A percentile compares a stretch with the other conserved stretches of the same genome.
These are phyloP conservation scores for Mythimna loreyi DNA, from an alignment of 2,888 invertebrate genomes.

Conservation along the genomic window DNA sequence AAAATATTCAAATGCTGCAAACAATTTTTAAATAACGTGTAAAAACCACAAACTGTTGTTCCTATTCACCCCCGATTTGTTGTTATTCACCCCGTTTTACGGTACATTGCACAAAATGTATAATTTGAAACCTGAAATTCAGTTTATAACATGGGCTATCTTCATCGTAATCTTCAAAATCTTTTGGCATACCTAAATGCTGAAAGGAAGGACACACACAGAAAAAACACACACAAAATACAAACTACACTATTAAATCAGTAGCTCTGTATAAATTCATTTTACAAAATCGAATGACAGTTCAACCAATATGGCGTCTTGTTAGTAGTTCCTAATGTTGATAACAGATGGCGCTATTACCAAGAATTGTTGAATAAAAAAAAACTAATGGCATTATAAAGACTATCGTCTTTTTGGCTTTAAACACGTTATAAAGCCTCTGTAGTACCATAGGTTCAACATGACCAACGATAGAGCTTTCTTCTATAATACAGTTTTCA, in stretches of 20 bases:
- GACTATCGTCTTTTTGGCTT: too few relatives aligned
- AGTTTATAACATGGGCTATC: neutral
- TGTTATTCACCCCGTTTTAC: too few relatives aligned
- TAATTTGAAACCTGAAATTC: neutral
- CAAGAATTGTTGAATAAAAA: neutral
- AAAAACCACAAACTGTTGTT: too few relatives aligned
- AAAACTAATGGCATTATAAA: slow-evolving; percentile 4
- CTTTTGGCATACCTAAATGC: slow-evolving; percentile 28
- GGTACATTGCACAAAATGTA: neutral
- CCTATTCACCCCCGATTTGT: too few relatives aligned
- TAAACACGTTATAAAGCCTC: too few relatives aligned
- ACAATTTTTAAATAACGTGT: too few relatives aligned
- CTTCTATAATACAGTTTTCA: too few relatives aligned
- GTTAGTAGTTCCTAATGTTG: neutral
- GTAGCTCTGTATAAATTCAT: slow-evolving; percentile 49
- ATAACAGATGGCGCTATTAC: slow-evolving; percentile 41
- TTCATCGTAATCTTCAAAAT: neutral
- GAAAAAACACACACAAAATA: neutral
- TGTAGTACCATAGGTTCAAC: too few relatives aligned
- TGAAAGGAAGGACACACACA: slow-evolving; percentile 42
- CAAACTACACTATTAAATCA: neutral
- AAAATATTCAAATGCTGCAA: too few relatives aligned
- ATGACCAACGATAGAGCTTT: too few relatives aligned
- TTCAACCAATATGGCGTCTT: slow-evolving; percentile 43
- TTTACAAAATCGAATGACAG: slow-evolving; percentile 42